Evolutionary conservation across 2,888 invertebrate genomes (phyloP), one percentile per base, ranked within the genome.

Genomic region (Macrosiphum euphorbiae): DNA sequence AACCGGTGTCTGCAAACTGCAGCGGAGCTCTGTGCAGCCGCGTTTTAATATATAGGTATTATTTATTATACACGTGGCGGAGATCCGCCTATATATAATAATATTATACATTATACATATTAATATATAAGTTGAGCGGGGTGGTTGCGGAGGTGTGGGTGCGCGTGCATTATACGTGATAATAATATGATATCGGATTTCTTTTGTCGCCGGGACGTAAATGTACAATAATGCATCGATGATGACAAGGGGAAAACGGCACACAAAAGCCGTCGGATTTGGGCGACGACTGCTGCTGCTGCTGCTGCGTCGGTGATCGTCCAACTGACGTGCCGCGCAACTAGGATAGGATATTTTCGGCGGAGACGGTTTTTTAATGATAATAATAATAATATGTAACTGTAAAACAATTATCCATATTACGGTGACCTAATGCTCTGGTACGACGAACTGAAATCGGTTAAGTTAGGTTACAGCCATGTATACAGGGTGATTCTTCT

Each of bases 1-100:
- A 78, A 78, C 78, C 78, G 78, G 78, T 78, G 78, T 78, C 78
- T 78, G 78, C 20, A 35, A 78, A 78, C 78, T 78, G 78, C 78
- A 78, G 20, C 78, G 78, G 35, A 35, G 20, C 78, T 20, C 78
- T 20, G 8, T 35, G n/a, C 67, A 67, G 20, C 16, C 67, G 67
- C n/a, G n/a, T n/a, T 78, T 5, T 16, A 55, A 7, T 7, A 16
- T 52, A 52, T 52, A 52, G 58, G 58, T 58, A 41, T 78, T 78
- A 78, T 78, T 35, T 78, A 35, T 35, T 41, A 24, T 78, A 20
- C 35, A 35, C n/a, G 61, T 16, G 35, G 78, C 8, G 78, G 35
- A 78, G 35, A 35, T 78, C 78, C 78, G 35, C 78, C 78, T 78
- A 24, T 78, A 20, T 41, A 3, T 44, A 44, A 44, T 44, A 44